Conservation (phyloP, 1,140 invertebrate genomes). For the Halictus rubicundus region DNA sequence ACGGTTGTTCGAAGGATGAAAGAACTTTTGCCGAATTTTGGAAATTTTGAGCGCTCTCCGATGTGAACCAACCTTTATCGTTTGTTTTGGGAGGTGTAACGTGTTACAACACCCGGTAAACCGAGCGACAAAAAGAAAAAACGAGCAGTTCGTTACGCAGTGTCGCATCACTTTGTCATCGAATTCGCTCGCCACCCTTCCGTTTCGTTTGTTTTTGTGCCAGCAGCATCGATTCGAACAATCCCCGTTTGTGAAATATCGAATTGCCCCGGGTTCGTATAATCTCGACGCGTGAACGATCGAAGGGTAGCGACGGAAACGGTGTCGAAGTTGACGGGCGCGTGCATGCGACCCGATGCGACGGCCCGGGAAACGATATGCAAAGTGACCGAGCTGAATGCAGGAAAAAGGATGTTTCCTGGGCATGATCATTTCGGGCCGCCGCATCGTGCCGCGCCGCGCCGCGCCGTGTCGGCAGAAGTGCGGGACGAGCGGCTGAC, state of each 20-base stretch:
- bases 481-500: constrained; percentile 52
- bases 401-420: constrained; percentile 50
- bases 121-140: neutral
- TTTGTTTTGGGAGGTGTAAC: neutral
- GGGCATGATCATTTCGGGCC: constrained; percentile 31
- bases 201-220: neutral
- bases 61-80: neutral
- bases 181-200: neutral
- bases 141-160: neutral
- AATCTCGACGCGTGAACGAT: neutral
- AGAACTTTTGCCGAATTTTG: no score
- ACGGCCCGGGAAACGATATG: constrained; percentile 30
- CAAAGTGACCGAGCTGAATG: constrained; percentile 27
- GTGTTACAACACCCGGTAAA: neutral
- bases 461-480: constrained; percentile 36
- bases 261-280: neutral
- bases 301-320: neutral
- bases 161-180: neutral
- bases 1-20: no score
- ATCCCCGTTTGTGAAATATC: neutral
- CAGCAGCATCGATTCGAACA: neutral
- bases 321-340: neutral
- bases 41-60: no score
- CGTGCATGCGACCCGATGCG: neutral
- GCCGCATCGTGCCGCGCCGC: constrained; percentile 27